Base-by-base conservation (phyloP, 2,888 invertebrate genomes). In the Euproctis similis region DNA sequence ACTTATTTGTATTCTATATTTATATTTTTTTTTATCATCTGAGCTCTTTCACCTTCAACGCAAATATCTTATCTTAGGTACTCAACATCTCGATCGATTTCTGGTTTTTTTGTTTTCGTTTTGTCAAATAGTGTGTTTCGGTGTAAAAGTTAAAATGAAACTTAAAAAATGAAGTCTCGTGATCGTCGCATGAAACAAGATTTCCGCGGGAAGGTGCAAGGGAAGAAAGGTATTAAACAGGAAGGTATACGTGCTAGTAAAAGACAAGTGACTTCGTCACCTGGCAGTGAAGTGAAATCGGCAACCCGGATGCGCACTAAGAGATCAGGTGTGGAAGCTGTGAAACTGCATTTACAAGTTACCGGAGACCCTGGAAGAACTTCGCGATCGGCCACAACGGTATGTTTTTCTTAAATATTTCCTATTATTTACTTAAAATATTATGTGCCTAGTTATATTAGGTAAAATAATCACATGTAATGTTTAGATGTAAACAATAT, bases 341-440 rank as follows among this genome's bases (percentile, higher is more conserved):
- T 84, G 8, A 82, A 80, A 46, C 52, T 84, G 22, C 77, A 84
- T 43, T 55, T 81, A 19, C 35, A 81, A 41, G 53, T 54, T 12
- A 81, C 82, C 2, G 82, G 82, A 16, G 66, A 70, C 31, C 78
- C 75, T 8, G 84, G 84, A n/a, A 65, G 84, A 31, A 64, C 75
- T 8, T 84, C 84, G 8, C 68, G 84, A 32, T 84, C 84, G 31
- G 84, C 84, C 8, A 77, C 81, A 28, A 43, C 84, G 55, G 84
- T 84, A 67, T 46, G 40, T 45, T n/a, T n/a, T n/a, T n/a, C n/a
- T n/a, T n/a, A n/a, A n/a, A n/a, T n/a, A n/a, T n/a, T n/a, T n/a
- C n/a, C n/a, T n/a, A n/a, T n/a, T n/a, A n/a, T n/a, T n/a, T n/a
- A n/a, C n/a, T n/a, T n/a, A n/a, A n/a, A n/a, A n/a, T n/a, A n/a